phyloP scores from a whole-genome alignment of 1,140 invertebrate genomes.

The Armadillidium nasatum region DNA sequence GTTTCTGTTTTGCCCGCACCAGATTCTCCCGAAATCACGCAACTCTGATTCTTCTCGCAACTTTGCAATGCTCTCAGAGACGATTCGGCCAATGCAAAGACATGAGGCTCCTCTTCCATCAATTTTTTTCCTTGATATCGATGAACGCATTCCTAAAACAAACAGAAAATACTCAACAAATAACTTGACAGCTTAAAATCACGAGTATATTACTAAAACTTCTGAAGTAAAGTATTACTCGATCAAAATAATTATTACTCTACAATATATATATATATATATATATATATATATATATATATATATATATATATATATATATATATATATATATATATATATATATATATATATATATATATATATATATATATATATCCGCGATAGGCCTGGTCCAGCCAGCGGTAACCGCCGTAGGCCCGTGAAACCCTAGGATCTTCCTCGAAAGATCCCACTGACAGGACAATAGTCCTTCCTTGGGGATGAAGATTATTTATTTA shows the following conservation, averaged over 20 bases:
- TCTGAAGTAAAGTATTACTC: slow-evolving; percentile 4
- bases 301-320: not conserved
- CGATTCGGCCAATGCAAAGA: slow-evolving; percentile 83
- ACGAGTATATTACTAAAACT: too few species aligned
- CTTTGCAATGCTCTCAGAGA: slow-evolving; percentile 64
- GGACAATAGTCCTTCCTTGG: too few species aligned
- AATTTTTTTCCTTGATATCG: slow-evolving; percentile 76
- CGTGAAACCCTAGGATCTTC: too few species aligned
- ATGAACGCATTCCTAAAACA: slow-evolving; percentile 68
- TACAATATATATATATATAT: too few species aligned
- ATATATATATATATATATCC: slow-evolving; percentile 16
- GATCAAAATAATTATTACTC: slow-evolving; percentile 2
- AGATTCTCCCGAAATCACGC: slow-evolving; percentile 95
- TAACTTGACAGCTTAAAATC: too few species aligned
- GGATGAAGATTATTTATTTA: too few species aligned
- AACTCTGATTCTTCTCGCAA: slow-evolving; percentile 65
- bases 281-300: slow-evolving; percentile 22
- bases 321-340: not conserved
- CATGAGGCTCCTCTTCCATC: slow-evolving; percentile 75
- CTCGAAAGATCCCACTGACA: too few species aligned
- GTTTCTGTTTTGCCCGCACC: slow-evolving; percentile 97
- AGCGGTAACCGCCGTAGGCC: too few species aligned
- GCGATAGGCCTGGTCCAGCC: too few species aligned
- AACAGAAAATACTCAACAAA: not conserved
- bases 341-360: not conserved